phyloP scores from a whole-genome alignment of 2,113 vertebrate species.

The Macquaria australasica region DNA sequence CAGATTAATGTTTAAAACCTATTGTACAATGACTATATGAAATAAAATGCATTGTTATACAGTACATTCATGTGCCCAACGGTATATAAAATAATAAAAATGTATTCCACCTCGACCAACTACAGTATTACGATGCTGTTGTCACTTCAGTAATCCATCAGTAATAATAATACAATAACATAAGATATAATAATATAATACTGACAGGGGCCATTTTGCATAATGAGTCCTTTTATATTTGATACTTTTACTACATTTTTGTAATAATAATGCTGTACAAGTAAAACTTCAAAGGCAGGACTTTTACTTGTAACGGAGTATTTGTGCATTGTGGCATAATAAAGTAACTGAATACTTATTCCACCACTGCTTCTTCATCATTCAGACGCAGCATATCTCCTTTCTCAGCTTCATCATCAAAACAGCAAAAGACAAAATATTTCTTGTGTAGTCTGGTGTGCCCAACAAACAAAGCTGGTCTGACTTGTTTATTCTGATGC shows the following conservation, averaged over 20 bases:
- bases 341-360: constrained; percentile 11
- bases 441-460: constrained; percentile 58
- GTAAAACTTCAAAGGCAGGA: neutral
- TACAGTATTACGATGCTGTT: neutral
- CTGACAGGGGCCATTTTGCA: neutral
- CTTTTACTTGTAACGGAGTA: constrained; percentile 1
- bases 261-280: neutral
- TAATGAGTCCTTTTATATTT: neutral
- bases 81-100: neutral
- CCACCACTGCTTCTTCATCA: neutral
- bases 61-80: neutral
- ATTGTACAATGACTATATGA: neutral
- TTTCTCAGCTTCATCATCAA: constrained; percentile 42
- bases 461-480: constrained; percentile 68
- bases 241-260: neutral
- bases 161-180: neutral
- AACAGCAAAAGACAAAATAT: constrained; percentile 44
- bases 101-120: neutral
- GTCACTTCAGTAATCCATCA: neutral
- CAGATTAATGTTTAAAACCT: neutral
- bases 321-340: neutral
- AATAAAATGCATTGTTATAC: neutral
- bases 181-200: neutral
- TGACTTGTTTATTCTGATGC: constrained; percentile 74
- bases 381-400: neutral